phyloP scores from a whole-genome alignment of 2,888 invertebrate genomes.

The Keiferia lycopersicella region DNA sequence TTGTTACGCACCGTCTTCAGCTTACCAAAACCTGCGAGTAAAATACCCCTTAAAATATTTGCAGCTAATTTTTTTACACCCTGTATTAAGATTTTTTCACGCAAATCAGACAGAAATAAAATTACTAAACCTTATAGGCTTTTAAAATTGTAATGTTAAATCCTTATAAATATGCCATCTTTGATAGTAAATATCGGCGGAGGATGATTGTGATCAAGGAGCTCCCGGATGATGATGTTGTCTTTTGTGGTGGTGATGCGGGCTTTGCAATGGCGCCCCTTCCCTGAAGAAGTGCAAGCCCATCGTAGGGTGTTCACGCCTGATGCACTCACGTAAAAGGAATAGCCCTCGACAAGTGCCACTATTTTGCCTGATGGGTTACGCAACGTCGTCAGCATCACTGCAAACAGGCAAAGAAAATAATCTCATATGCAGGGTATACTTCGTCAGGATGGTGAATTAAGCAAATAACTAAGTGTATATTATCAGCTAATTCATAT shows the following conservation, averaged over 20 bases:
- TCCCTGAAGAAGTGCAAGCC: conserved; percentile 1
- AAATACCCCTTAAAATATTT: too few relatives aligned
- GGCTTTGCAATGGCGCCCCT: conserved; percentile 4
- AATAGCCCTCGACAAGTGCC: not conserved
- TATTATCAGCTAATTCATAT: too few relatives aligned
- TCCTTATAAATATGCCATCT: not conserved
- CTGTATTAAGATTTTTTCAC: too few relatives aligned
- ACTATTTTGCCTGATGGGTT: not conserved
- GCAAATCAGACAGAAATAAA: too few relatives aligned
- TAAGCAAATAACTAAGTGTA: too few relatives aligned
- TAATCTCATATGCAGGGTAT: too few relatives aligned
- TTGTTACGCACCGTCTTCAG: not conserved
- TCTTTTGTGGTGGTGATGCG: conserved; percentile 21
- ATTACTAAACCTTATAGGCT: too few relatives aligned
- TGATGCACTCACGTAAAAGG: not conserved
- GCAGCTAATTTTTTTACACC: too few relatives aligned
- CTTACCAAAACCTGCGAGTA: not conserved
- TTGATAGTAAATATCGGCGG: not conserved
- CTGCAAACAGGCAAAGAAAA: not conserved
- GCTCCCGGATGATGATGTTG: not conserved
- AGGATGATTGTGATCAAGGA: not conserved
- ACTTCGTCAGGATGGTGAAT: not conserved
- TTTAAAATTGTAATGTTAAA: too few relatives aligned
- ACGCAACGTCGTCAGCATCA: not conserved
- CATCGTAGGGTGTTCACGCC: not conserved